These are phyloP conservation scores for Holcopasites calliopsidis DNA, from an alignment of 1,140 invertebrate species.

Conservation along the genomic window DNA sequence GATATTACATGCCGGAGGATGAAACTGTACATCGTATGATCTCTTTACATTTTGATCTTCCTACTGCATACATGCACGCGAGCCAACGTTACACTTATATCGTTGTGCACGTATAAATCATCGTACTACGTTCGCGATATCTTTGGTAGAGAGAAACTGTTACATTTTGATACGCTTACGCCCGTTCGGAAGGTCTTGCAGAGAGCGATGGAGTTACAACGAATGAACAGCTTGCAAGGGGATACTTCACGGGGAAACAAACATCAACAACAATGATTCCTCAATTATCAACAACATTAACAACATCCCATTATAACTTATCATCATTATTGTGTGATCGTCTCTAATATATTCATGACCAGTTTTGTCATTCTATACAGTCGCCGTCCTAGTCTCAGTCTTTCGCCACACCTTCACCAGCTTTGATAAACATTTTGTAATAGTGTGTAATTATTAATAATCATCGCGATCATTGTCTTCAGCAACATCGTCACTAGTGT, in stretches of 20 bases:
- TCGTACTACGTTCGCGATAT: constrained; percentile 31
- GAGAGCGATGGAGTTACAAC: constrained; percentile 61
- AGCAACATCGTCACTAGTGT: constrained; percentile 50
- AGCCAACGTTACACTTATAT: constrained; percentile 14
- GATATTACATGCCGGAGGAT: constrained; percentile 17
- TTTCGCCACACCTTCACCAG: constrained; percentile 54
- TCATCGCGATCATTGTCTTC: constrained; percentile 59
- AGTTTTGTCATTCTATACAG: constrained; percentile 53
- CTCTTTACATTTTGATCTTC: constrained; percentile 32
- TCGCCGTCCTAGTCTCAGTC: constrained; percentile 56
- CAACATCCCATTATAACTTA: constrained; percentile 71
- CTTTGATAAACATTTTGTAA: constrained; percentile 48
- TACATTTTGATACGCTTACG: constrained; percentile 63
- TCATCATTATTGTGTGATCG: constrained; percentile 68
- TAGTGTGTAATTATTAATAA: constrained; percentile 57
- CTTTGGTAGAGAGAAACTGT: constrained; percentile 67
- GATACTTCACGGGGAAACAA: constrained; percentile 70
- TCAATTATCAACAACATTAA: constrained; percentile 75
- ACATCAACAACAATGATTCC: constrained; percentile 74
- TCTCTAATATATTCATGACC: constrained; percentile 54
- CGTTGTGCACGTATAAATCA: constrained; percentile 25
- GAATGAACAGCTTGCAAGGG: constrained; percentile 65
- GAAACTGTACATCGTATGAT: constrained; percentile 35
- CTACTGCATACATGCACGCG: constrained; percentile 18
- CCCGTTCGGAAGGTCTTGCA: constrained; percentile 63